phyloP scores from a whole-genome alignment of 2,888 invertebrate genomes.

The Celastrina argiolus region DNA sequence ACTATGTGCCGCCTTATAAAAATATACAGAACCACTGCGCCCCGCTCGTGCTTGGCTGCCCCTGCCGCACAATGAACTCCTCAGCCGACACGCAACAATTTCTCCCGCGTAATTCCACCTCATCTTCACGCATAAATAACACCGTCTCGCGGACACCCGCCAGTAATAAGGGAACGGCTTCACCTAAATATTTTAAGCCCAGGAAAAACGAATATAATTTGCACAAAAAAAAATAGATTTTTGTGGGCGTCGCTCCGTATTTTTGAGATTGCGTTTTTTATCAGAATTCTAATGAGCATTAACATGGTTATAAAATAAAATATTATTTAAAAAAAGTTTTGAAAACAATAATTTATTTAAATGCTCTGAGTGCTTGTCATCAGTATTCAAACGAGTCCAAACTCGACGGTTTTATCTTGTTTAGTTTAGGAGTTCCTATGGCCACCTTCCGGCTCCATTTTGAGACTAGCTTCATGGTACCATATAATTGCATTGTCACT shows the following conservation, averaged over 20 bases:
- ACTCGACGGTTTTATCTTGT: too few species aligned
- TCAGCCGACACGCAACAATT: constrained; percentile 5
- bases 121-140: constrained; percentile 20
- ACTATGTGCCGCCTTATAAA: too few species aligned
- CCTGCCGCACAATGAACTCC: background rate
- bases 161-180: constrained; percentile 9
- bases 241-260: background rate
- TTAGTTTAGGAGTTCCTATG: too few species aligned
- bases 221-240: background rate
- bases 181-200: background rate
- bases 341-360: too few species aligned
- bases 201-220: background rate
- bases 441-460: too few species aligned
- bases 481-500: too few species aligned
- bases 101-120: constrained; percentile 15
- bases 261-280: background rate
- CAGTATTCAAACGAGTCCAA: too few species aligned
- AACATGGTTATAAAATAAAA: too few species aligned
- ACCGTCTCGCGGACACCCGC: background rate
- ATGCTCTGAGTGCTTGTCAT: too few species aligned
- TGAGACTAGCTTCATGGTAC: too few species aligned
- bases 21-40: background rate
- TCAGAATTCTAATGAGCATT: background rate
- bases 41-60: background rate
- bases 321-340: too few species aligned